Base-by-base conservation (phyloP, 2,113 vertebrate species). In the Bufo gargarizans region DNA sequence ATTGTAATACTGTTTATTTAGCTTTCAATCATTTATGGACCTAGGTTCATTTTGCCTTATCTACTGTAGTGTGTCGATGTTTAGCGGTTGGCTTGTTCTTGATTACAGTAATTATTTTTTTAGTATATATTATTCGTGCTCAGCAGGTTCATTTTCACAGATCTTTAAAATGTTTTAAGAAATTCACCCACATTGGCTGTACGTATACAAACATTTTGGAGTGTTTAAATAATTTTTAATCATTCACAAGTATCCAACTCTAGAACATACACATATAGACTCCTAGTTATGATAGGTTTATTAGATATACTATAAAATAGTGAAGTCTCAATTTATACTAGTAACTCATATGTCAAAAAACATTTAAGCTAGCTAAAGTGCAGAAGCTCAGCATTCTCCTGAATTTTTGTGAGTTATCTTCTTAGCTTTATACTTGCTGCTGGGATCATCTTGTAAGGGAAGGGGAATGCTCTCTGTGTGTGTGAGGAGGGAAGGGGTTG, bases 91-190 rank as follows among this genome's bases (percentile, higher is more conserved):
- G 72, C 45, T 76, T 47, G 19, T 76, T 76, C 43, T 20, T 76
- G 14, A 76, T 49, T 76, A 76, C 43, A 76, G 72, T 76, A 49
- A 76, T 76, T 49, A 76, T 76, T 19, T 76, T 33, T 74, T 76
- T 76, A 49, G 14, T 49, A 76, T 76, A 49, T 76, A 49, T n/a
- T 49, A 76, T 76, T 76, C 49, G 43, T 49, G 43, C 43, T 49
- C 45, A 76, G 72, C 72, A 76, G 72, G 45, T 8, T 49, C 0
- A 49, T 76, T 76, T 49, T 76, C 45, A 45, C 45, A 76, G 16
- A 76, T 45, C 72, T 9, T 49, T 76, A 76, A 49, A 49, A 1
- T 47, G 45, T 16, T 49, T 76, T 47, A 17, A 17, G 16, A 17
- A 17, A 17, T 17, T 74, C 5, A 16, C 12, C 33, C 13, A 17